Percentiles rank a stretch among this genome's conserved stretches.
Evolutionary conservation across 2,113 vertebrate species (phyloP).

Genomic region (Tragelaphus imberbis): DNA sequence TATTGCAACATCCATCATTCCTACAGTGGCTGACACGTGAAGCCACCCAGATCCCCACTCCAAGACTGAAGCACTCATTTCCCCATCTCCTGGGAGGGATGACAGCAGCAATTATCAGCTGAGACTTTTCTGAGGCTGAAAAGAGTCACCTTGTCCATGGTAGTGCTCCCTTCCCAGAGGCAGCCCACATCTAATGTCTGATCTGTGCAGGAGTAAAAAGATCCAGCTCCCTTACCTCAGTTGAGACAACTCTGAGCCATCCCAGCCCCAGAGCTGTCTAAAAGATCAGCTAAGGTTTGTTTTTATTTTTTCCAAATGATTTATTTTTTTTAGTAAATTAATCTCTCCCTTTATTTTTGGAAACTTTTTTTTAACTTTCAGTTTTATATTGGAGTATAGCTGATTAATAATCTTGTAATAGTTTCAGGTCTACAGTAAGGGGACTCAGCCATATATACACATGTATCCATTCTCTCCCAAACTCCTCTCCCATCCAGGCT

Average conservation of each 20-base stretch:
- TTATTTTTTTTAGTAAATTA: background rate
- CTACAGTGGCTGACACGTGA: background rate
- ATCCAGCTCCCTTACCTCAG: background rate
- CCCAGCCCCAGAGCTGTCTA: background rate
- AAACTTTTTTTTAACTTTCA: background rate
- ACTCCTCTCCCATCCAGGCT: background rate
- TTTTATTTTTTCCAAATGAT: background rate
- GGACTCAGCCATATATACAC: background rate
- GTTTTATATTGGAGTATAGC: background rate
- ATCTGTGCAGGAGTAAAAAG: background rate
- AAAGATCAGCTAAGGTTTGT: background rate
- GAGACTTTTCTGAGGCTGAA: background rate
- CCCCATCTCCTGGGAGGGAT: background rate
- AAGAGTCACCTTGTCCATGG: background rate
- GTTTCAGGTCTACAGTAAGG: background rate
- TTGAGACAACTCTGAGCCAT: background rate
- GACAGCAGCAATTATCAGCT: background rate
- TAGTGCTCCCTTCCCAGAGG: background rate
- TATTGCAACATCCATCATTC: background rate
- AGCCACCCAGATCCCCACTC: background rate
- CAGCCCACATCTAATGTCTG: background rate
- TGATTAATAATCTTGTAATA: background rate
- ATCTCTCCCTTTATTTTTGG: background rate
- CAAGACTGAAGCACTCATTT: background rate
- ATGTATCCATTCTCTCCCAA: background rate